Base-by-base conservation (phyloP, 2,888 invertebrate genomes). In the Melanophora roralis region DNA sequence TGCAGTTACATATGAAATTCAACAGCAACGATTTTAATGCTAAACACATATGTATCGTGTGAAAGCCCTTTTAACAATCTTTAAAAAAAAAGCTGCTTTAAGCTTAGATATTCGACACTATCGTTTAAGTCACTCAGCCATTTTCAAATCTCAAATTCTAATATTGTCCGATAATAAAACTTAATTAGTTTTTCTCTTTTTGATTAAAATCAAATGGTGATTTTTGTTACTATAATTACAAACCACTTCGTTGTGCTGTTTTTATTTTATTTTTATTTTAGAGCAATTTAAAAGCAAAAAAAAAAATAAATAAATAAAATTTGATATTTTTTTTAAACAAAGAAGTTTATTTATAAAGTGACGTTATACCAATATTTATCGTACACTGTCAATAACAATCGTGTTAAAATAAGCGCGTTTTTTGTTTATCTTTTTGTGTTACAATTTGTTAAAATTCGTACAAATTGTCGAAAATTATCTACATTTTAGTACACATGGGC, bases 341-440 rank as follows among this genome's bases (percentile, higher is more conserved):
- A 45, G 45, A 60, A 60, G 19, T 60, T 45, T 19, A 32, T 60
- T 60, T 32, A 60, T 32, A 19, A n/a, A 21, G 11, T 45, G 23
- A 11, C 32, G 16, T 60, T 27, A 19, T 32, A 27, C n/a, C n/a
- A n/a, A n/a, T n/a, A n/a, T n/a, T 32, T 27, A 5, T 5, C 27
- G 45, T 12, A 45, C 8, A 60, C 9, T 43, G 14, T 32, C 38
- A 69, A 23, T 27, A 51, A 34, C 47, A 19, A 47, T 21, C 6
- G 45, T 34, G 16, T 19, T 60, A 32, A 2, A 45, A 12, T 34
- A 45, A 60, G 27, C 27, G 43, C 27, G 43, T 43, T 60, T 32
- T 43, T 6, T 6, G 27, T 27, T 27, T 27, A 27, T 40, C 11
- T 43, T 12, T 16, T 0, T 12, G 16, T 5, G 12, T 55, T 55